Conservation (phyloP, 2,797 vertebrate species). For the Epinephelus coioides region DNA sequence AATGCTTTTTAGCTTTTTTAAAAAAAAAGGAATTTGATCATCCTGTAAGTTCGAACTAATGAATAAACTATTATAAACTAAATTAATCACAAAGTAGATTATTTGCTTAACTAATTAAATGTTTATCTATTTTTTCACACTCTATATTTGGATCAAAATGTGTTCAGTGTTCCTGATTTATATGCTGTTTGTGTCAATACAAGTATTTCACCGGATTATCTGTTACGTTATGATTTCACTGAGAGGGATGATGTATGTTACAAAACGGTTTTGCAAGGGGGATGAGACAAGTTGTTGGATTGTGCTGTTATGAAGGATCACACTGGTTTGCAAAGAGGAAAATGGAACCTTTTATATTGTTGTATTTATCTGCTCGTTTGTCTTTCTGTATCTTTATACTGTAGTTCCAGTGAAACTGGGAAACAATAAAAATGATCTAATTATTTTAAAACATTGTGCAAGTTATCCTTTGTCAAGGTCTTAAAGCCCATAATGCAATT, state of each 20-base stretch:
- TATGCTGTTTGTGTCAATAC: constrained; percentile 19
- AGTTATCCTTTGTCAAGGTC: not conserved
- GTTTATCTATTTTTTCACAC: not conserved
- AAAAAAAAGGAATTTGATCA: not conserved
- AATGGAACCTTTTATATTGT: constrained; percentile 40
- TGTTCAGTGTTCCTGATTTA: constrained; percentile 13
- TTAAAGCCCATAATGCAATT: not conserved
- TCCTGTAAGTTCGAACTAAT: not conserved
- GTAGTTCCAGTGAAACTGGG: constrained; percentile 59
- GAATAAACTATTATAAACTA: not conserved
- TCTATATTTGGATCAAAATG: constrained; percentile 17
- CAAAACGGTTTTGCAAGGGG: constrained; percentile 8
- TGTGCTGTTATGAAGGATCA: constrained; percentile 26
- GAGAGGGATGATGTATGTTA: constrained; percentile 41
- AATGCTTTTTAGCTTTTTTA: not conserved
- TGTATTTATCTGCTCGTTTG: constrained; percentile 41
- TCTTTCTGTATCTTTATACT: constrained; percentile 22
- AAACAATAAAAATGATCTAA: constrained; percentile 59
- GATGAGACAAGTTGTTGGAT: constrained; percentile 28
- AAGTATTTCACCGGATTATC: constrained; percentile 8
- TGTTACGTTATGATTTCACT: not conserved
- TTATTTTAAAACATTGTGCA: constrained; percentile 15
- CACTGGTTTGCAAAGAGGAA: constrained; percentile 28
- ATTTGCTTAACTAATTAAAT: not conserved
- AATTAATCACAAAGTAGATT: not conserved